Evolutionary conservation across 2,113 vertebrate species (phyloP).

Genomic region (Sorex araneus): DNA sequence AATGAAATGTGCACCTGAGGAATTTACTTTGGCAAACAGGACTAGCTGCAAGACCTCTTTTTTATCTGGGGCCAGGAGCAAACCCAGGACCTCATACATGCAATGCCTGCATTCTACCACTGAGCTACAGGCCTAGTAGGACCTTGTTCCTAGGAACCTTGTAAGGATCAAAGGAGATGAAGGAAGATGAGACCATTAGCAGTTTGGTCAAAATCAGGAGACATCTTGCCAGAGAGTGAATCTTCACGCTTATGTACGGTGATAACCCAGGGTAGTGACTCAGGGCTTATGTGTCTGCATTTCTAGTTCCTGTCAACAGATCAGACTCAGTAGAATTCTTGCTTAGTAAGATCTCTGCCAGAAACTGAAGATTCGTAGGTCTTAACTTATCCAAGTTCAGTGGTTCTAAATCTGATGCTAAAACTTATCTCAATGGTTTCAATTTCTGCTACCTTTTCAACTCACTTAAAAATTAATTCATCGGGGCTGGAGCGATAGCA

Average conservation of each 20-base stretch:
- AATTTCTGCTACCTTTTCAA: slow-evolving; percentile 24
- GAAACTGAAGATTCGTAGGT: background rate
- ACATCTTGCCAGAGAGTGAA: background rate
- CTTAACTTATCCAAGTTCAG: background rate
- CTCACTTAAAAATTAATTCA: slow-evolving; percentile 43
- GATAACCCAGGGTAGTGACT: background rate
- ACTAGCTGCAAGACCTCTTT: too few species aligned
- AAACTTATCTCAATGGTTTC: background rate
- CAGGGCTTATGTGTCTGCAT: background rate
- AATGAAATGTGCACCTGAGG: too few species aligned
- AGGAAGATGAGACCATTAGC: background rate
- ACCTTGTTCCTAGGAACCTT: background rate
- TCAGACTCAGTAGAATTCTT: background rate
- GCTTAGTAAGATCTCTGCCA: background rate
- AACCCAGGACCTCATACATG: too few species aligned
- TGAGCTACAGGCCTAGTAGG: too few species aligned
- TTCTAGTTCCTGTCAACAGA: background rate
- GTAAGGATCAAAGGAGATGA: background rate
- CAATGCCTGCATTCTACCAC: too few species aligned
- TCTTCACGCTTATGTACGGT: background rate
- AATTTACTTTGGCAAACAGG: too few species aligned
- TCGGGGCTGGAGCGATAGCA: too few species aligned
- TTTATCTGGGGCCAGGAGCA: too few species aligned
- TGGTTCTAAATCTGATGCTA: slow-evolving; percentile 4
- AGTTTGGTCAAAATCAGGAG: background rate